Evolutionary conservation across 1,140 invertebrate species (phyloP).

Genomic region (Drosophila murphyi): DNA sequence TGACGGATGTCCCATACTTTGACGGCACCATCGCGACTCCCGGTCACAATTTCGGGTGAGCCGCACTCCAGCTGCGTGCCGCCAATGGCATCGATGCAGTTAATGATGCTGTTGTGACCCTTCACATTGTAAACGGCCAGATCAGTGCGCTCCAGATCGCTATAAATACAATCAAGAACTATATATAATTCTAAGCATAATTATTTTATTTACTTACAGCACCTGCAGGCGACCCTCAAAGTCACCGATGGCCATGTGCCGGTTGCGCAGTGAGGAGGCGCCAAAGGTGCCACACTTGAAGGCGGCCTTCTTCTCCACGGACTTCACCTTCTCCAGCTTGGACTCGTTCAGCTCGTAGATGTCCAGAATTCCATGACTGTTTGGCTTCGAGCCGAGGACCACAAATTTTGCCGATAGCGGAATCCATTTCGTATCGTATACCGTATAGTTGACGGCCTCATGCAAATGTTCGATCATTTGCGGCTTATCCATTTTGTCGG

Average conservation of each 20-base stretch:
- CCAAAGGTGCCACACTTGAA: conserved; percentile 97
- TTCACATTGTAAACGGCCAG: conserved; percentile 92
- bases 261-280: conserved; percentile 91
- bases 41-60: conserved; percentile 97
- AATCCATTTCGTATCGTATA: conserved; percentile 98
- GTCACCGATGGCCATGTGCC: conserved; percentile 95
- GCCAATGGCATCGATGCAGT: conserved; percentile 96
- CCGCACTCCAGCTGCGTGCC: conserved; percentile 93
- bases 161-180: conserved; percentile 81
- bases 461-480: conserved; percentile 96
- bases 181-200: background rate
- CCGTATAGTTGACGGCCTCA: conserved; percentile 92
- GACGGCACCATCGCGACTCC: conserved; percentile 95
- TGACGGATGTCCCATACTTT: conserved; percentile 98
- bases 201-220: conserved; percentile 86
- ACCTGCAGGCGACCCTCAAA: conserved; percentile 94
- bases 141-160: conserved; percentile 91
- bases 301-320: conserved; percentile 91
- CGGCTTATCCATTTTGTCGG: conserved; percentile 88
- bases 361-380: conserved; percentile 93
- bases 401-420: conserved; percentile 96
- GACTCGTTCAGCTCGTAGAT: conserved; percentile 93
- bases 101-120: conserved; percentile 95
- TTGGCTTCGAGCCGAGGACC: conserved; percentile 92
- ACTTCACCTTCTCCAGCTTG: conserved; percentile 89